Conservation (phyloP, 2,888 invertebrate species). For the Pycnomerus fuliginosus region DNA sequence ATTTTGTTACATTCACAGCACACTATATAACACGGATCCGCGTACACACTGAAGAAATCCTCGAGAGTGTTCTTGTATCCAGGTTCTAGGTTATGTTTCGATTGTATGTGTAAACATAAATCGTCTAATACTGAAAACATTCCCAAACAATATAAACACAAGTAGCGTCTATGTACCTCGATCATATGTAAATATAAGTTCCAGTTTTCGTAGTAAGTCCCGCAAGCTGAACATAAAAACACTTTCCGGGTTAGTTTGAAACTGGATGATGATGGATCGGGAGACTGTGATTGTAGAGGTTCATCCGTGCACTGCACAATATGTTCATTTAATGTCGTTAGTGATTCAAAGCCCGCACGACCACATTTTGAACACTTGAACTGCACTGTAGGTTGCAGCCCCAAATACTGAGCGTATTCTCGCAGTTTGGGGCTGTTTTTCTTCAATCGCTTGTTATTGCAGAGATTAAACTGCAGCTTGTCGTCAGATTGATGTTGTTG, state of each 20-base stretch:
- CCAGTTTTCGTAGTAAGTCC: constrained; percentile 84
- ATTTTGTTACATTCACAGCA: constrained; percentile 80
- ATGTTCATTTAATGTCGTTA: constrained; percentile 69
- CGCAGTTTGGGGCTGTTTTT: constrained; percentile 44
- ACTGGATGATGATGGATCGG: constrained; percentile 53
- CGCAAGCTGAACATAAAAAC: constrained; percentile 79
- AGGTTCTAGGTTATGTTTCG: constrained; percentile 76
- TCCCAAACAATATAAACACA: constrained; percentile 80
- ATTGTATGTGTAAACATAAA: constrained; percentile 72
- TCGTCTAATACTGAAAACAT: constrained; percentile 81
- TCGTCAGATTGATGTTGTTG: constrained; percentile 30
- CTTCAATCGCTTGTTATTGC: constrained; percentile 21
- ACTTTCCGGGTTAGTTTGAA: constrained; percentile 74
- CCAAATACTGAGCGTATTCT: constrained; percentile 72
- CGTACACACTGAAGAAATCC: constrained; percentile 66
- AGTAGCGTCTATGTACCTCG: constrained; percentile 76
- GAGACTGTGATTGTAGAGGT: constrained; percentile 29
- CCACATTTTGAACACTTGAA: constrained; percentile 75
- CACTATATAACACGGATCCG: constrained; percentile 72
- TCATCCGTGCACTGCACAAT: constrained; percentile 60
- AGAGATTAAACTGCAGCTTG: constrained; percentile 11
- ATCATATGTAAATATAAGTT: constrained; percentile 83
- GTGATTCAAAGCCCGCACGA: constrained; percentile 65
- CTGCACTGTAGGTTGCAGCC: constrained; percentile 69
- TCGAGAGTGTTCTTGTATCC: constrained; percentile 66